Evolutionary conservation across 2,888 invertebrate species (phyloP).

Genomic region (Ochropleura plecta): DNA sequence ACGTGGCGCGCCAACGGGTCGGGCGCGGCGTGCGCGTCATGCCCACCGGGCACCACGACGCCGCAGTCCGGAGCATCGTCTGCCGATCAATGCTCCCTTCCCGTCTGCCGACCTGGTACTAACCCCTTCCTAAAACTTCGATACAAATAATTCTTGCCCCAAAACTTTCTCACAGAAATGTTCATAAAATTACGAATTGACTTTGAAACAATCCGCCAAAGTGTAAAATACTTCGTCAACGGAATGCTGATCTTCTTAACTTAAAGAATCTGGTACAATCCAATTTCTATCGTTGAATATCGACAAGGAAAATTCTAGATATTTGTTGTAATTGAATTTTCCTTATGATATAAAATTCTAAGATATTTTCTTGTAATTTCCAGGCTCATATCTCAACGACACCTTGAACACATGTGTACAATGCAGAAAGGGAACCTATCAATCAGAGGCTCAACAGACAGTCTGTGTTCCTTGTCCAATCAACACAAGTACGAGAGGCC

Average conservation of each 20-base stretch:
- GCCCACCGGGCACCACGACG: conserved; percentile 97
- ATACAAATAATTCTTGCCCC: conserved; percentile 31
- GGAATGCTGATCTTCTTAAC: conserved; percentile 52
- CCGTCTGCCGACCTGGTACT: conserved; percentile 94
- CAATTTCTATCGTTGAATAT: conserved; percentile 30
- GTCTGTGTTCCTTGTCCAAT: conserved; percentile 96
- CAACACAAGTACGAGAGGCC: conserved; percentile 96
- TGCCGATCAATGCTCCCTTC: conserved; percentile 97
- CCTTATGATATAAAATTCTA: background rate
- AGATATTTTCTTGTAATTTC: conserved; percentile 57
- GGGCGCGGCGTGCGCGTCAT: conserved; percentile 96
- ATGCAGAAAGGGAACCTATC: conserved; percentile 97
- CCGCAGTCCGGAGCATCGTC: conserved; percentile 95
- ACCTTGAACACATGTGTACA: conserved; percentile 96
- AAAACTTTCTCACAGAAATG: conserved; percentile 20
- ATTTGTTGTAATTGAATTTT: conserved; percentile 18
- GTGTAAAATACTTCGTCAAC: conserved; percentile 62
- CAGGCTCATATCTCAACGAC: conserved; percentile 95
- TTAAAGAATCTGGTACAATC: conserved; percentile 36
- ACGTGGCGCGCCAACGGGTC: conserved; percentile 96
- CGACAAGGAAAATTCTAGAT: conserved; percentile 14
- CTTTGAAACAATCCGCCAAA: conserved; percentile 57
- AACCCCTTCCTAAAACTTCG: conserved; percentile 16
- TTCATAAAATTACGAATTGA: conserved; percentile 36
- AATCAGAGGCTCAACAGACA: conserved; percentile 96